A percentile compares a stretch with the other conserved stretches of the same genome.
These are phyloP conservation scores for Arge pagana DNA, from an alignment of 2,888 invertebrate species.

Conservation along the genomic window DNA sequence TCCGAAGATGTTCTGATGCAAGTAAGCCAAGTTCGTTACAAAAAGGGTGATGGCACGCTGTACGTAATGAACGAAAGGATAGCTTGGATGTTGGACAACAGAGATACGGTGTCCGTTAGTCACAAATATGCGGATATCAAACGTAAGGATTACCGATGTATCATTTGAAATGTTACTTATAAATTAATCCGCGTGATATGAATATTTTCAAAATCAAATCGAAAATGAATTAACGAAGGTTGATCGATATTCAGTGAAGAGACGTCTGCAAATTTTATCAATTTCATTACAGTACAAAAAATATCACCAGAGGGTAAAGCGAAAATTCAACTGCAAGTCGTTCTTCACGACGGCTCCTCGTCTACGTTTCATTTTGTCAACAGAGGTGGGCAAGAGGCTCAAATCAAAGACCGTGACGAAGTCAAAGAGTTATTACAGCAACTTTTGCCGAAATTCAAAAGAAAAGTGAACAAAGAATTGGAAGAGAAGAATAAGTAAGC, in stretches of 20 bases:
- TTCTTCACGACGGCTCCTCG: conserved; percentile 89
- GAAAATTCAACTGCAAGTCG: conserved; percentile 97
- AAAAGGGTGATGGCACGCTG: conserved; percentile 94
- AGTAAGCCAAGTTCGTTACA: conserved; percentile 89
- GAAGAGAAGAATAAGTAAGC: conserved; percentile 81
- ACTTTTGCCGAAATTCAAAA: conserved; percentile 89
- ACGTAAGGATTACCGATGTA: conserved; percentile 67
- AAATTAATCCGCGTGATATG: no score
- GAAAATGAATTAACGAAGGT: no score
- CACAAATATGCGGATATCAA: conserved; percentile 96
- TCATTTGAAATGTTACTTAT: no score
- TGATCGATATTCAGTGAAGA: no score
- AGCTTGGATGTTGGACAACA: conserved; percentile 95
- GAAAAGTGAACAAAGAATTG: conserved; percentile 87
- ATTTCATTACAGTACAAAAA: conserved; percentile 78
- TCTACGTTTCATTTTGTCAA: conserved; percentile 98
- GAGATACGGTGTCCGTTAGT: conserved; percentile 89
- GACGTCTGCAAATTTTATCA: conserved; percentile 9
- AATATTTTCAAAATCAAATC: no score
- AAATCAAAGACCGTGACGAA: conserved; percentile 87
- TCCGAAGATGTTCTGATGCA: conserved; percentile 95
- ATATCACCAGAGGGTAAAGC: conserved; percentile 96
- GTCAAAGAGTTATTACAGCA: conserved; percentile 91
- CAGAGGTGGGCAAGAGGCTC: conserved; percentile 78
- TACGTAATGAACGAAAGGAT: conserved; percentile 95